phyloP scores from a whole-genome alignment of 92 coral and sea anemone species.

The Pocillopora grandis region DNA sequence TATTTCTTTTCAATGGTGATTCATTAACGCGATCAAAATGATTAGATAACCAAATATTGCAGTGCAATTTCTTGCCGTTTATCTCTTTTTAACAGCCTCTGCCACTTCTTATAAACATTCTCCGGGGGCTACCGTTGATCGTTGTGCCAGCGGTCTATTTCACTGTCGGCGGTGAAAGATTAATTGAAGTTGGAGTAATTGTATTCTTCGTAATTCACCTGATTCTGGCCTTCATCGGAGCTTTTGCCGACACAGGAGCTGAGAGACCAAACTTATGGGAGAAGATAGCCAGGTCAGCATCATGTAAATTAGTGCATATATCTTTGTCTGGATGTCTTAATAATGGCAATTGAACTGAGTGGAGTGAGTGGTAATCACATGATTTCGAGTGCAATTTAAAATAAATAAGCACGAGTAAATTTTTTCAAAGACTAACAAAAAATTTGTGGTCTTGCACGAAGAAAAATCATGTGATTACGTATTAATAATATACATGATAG shows the following conservation, averaged over 20 bases:
- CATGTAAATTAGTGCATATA: neutral
- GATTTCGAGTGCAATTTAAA: too few species aligned
- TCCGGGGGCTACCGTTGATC: constrained; percentile 48
- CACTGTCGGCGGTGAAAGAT: constrained; percentile 9
- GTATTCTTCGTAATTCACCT: constrained; percentile 34
- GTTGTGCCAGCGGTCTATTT: constrained; percentile 31
- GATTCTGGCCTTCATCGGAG: constrained; percentile 37
- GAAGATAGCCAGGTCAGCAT: constrained; percentile 47
- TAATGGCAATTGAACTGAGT: too few species aligned
- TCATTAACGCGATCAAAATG: too few species aligned
- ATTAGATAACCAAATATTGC: too few species aligned
- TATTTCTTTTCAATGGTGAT: too few species aligned
- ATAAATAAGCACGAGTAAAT: too few species aligned
- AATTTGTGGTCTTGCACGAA: too few species aligned
- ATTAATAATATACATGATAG: too few species aligned
- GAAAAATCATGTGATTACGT: too few species aligned
- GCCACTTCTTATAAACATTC: constrained; percentile 38
- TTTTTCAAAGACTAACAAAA: too few species aligned
- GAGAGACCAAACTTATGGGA: constrained; percentile 39
- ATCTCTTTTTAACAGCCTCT: constrained; percentile 20
- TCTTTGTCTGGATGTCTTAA: too few species aligned
- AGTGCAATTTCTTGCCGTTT: neutral
- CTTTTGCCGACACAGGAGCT: constrained; percentile 50
- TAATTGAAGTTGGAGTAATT: constrained; percentile 25
- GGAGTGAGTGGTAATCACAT: too few species aligned